A percentile compares a stretch with the other conserved stretches of the same genome.
Conservation (phyloP, 2,888 invertebrate species). For the Cheilosia scutellata region DNA sequence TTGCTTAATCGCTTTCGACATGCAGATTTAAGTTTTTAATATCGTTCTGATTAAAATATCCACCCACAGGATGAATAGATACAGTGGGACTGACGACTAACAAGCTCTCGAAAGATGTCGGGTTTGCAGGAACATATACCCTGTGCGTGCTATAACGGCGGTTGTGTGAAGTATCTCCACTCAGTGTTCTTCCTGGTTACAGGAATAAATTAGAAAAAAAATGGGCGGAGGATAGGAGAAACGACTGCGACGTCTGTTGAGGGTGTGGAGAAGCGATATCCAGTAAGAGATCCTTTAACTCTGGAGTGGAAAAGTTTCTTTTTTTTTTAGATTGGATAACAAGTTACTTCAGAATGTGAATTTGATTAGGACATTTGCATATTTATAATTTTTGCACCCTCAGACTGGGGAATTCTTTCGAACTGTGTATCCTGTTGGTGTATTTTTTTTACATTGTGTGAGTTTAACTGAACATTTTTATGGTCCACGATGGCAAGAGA, state of each 20-base stretch:
- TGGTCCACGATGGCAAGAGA: background rate
- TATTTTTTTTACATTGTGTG: background rate
- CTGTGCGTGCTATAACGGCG: constrained; percentile 58
- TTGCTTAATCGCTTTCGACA: constrained; percentile 84
- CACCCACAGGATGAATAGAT: constrained; percentile 59
- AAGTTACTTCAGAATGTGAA: constrained; percentile 84
- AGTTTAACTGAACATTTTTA: constrained; percentile 17
- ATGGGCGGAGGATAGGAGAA: constrained; percentile 79
- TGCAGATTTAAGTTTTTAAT: constrained; percentile 83
- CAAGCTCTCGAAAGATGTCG: constrained; percentile 15
- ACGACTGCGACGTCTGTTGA: constrained; percentile 44
- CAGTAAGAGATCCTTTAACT: constrained; percentile 56
- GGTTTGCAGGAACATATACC: constrained; percentile 21
- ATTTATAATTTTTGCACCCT: constrained; percentile 75
- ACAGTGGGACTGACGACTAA: background rate
- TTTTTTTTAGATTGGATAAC: constrained; percentile 80
- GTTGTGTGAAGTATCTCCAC: constrained; percentile 55
- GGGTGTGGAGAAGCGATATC: constrained; percentile 51
- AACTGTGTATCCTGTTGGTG: constrained; percentile 16
- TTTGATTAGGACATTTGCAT: constrained; percentile 85
- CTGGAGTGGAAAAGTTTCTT: constrained; percentile 62
- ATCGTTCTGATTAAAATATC: constrained; percentile 78
- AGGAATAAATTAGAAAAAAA: constrained; percentile 82
- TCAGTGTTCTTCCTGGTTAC: constrained; percentile 77
- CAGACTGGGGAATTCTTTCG: constrained; percentile 12